These are phyloP conservation scores for Mimas tiliae DNA, from an alignment of 2,888 invertebrate genomes.

Conservation along the genomic window DNA sequence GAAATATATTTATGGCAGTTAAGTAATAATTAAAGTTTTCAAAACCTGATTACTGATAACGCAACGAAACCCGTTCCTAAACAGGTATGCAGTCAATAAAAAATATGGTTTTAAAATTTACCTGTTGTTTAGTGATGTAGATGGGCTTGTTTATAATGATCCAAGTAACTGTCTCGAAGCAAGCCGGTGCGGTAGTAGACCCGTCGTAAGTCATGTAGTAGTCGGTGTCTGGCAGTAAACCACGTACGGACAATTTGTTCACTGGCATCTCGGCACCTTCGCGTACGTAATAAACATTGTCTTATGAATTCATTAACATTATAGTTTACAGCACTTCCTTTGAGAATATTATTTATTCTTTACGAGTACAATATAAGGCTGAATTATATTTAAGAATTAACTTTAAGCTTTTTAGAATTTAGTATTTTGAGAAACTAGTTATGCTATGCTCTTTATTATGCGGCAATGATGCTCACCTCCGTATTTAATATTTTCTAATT, in stretches of 20 bases:
- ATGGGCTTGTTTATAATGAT: slow-evolving; percentile 98
- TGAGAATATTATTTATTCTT: neutral
- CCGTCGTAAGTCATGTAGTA: slow-evolving; percentile 99
- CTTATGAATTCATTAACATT: slow-evolving; percentile 18
- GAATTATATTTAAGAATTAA: neutral
- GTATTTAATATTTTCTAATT: slow-evolving; percentile 95
- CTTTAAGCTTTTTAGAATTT: neutral
- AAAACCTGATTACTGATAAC: no score
- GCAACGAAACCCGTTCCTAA: no score
- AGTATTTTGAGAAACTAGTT: neutral
- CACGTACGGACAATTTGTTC: slow-evolving; percentile 93
- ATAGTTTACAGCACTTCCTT: neutral
- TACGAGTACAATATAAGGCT: neutral
- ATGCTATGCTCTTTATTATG: neutral
- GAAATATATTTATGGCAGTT: no score
- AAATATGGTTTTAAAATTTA: slow-evolving; percentile 61
- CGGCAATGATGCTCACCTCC: slow-evolving; percentile 87
- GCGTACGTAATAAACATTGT: slow-evolving; percentile 15
- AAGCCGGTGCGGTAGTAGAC: slow-evolving; percentile 97
- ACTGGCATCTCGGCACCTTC: slow-evolving; percentile 93
- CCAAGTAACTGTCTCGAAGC: slow-evolving; percentile 99
- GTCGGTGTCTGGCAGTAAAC: slow-evolving; percentile 95
- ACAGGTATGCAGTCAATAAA: neutral
- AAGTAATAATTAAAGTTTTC: no score
- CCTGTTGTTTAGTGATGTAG: slow-evolving; percentile 98